Base-by-base conservation (phyloP, 1,140 invertebrate genomes). In the Nymphalis io region DNA sequence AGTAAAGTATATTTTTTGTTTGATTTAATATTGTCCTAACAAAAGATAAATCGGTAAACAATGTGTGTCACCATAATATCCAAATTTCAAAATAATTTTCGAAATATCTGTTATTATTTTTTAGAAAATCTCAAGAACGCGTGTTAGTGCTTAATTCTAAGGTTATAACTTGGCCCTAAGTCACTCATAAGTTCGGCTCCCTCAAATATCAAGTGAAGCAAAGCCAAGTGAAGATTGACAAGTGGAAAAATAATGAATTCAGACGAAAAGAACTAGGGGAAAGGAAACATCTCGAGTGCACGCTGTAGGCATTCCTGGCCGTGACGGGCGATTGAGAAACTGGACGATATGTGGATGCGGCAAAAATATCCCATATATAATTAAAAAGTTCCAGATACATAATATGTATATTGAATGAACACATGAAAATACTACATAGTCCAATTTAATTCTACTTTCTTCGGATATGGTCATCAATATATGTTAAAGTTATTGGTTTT, bases 231-330 rank as follows among this genome's bases (percentile, higher is more conserved):
- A 23, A 42, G 39, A 60, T 73, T 62, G 27, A 64, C 38, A 48
- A 55, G 68, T 66, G 57, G 58, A 69, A 73, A 74, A 74, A 73
- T 74, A 70, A 74, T 74, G 72, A 74, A 74, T 74, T 74, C 68
- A 51, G 53, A 20, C 48, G 46, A 68, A 61, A 60, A 65, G 60
- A 64, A 21, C 13, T 51, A 53, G 58, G 66, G 57, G 66, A 39
- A 53, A 63, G 64, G 51, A 51, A 53, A 44, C 51, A 58, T 59
- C 60, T 74, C 68, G 63, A 74, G 72, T 63, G 44, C 46, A 61
- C 33, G 72, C 68, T 70, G 16, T 18, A 38, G 68, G 68, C 68
- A 65, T 70, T 67, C 44, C 68, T 61, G 27, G 16, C 51, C 40
- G 46, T 61, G 18, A 12, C 51, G 39, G 12, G 33, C 53, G 21